Conservation (phyloP, 2,797 vertebrate genomes). For the Sebastes wilsoni region DNA sequence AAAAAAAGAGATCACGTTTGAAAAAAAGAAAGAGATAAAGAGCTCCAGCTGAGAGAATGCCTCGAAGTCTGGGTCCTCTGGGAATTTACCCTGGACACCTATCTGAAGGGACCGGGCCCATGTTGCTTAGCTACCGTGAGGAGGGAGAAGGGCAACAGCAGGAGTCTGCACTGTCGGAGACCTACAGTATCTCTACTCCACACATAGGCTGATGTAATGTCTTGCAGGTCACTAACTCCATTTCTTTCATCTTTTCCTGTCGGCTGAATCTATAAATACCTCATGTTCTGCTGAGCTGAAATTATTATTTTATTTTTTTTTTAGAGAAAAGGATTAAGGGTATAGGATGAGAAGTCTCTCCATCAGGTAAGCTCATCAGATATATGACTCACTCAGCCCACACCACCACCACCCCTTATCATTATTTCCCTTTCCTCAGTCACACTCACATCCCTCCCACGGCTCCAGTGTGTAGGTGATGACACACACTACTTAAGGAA, state of each 20-base stretch:
- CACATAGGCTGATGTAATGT: not conserved
- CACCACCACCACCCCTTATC: too few relatives aligned
- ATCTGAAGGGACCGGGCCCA: conserved; percentile 30
- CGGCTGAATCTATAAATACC: conserved; percentile 14
- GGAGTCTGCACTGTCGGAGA: conserved; percentile 25
- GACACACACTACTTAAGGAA: conserved; percentile 24
- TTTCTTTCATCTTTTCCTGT: conserved; percentile 12
- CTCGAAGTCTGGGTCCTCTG: conserved; percentile 26
- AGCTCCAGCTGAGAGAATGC: conserved; percentile 34
- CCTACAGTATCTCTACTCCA: not conserved
- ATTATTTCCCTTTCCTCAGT: not conserved
- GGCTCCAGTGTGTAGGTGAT: conserved; percentile 25
- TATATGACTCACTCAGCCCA: not conserved
- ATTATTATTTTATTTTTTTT: not conserved
- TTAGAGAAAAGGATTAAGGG: not conserved
- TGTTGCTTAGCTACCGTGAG: conserved; percentile 71
- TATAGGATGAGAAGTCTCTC: conserved; percentile 8
- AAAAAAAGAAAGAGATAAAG: not conserved
- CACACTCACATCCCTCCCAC: not conserved
- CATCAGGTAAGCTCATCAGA: conserved; percentile 21
- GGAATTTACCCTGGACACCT: conserved; percentile 48
- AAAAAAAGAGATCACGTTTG: not conserved
- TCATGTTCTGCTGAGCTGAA: not conserved
- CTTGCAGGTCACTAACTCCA: not conserved
- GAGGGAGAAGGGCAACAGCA: conserved; percentile 57